Evolutionary conservation across 2,888 invertebrate genomes (phyloP), one percentile per base, ranked within the genome.

Genomic region (Ornithoptera priamus): DNA sequence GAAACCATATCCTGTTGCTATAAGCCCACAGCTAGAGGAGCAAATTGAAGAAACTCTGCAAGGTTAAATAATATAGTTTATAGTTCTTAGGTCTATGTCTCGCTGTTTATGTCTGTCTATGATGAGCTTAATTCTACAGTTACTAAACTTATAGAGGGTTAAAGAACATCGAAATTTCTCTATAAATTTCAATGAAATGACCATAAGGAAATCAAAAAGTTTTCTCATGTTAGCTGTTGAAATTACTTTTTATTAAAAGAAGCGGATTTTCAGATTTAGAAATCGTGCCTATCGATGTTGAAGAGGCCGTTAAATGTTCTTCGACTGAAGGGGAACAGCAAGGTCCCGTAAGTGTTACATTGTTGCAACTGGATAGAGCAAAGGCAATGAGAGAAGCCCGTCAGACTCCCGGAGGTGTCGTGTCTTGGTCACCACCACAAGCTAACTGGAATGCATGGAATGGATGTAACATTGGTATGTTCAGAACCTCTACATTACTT

Each of bases 381-480:
- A 71, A 84, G 94, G 83, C 95, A 69, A 96, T 97, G 88, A 88
- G 94, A 18, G 93, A 94, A 18, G 94, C 94, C 0, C 92, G 94
- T 58, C 94, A 94, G 0, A 93, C 94, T 50, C 89, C 94, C 1
- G 95, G 95, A 0, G 97, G 97, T 0, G 97, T 98, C 0, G 97
- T 99, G 1, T 95, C 98, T 0, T 99, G 99, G 99, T 97, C 98
- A 0, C 99, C 99, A 1, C 99, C 99, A 0, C 96, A 96, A 79
- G 94, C 95, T 6, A 99, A 99, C 87, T 99, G 99, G 99, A 98
- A 99, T 87, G 96, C 99, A 0, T 99, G 99, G 99, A 96, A 96
- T 20, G 97, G 96, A 0, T 98, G 97, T 80, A 99, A 99, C 84
- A 99, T 99, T 79, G 98, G 92, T 91, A 69, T 80, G 81, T 67